A percentile compares a stretch with the other conserved stretches of the same genome.
Conservation (phyloP, 2,113 vertebrate genomes). For the Corythornis madagascariensis region DNA sequence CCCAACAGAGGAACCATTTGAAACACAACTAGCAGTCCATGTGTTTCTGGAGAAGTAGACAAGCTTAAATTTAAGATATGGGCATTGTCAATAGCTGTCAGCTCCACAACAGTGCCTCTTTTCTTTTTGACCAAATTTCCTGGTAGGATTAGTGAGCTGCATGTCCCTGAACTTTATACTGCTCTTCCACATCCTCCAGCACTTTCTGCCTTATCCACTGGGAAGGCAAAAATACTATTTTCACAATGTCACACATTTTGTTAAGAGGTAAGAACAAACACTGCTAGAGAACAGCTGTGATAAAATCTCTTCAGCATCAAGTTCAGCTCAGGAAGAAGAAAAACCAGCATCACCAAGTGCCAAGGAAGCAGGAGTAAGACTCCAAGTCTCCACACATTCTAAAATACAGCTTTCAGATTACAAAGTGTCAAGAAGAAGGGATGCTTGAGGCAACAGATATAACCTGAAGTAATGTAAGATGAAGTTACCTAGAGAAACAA, state of each 20-base stretch:
- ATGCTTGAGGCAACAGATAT: neutral
- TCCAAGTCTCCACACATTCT: neutral
- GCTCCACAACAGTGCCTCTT: rapidly evolving
- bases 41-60: neutral
- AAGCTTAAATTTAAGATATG: neutral
- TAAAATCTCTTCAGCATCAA: neutral
- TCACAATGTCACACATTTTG: neutral
- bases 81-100: neutral
- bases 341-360: neutral
- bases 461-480: neutral
- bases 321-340: neutral
- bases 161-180: neutral
- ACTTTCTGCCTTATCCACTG: neutral
- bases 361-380: neutral
- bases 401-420: neutral
- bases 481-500: neutral
- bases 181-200: conserved; percentile 1
- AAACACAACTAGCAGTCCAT: neutral
- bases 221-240: conserved; percentile 2
- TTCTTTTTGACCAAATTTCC: neutral
- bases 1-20: neutral
- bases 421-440: neutral
- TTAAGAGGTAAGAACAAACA: neutral
- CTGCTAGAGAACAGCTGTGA: neutral
- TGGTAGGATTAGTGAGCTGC: neutral